Conservation (phyloP, 2,113 vertebrate genomes). For the Malaclemys terrapin region DNA sequence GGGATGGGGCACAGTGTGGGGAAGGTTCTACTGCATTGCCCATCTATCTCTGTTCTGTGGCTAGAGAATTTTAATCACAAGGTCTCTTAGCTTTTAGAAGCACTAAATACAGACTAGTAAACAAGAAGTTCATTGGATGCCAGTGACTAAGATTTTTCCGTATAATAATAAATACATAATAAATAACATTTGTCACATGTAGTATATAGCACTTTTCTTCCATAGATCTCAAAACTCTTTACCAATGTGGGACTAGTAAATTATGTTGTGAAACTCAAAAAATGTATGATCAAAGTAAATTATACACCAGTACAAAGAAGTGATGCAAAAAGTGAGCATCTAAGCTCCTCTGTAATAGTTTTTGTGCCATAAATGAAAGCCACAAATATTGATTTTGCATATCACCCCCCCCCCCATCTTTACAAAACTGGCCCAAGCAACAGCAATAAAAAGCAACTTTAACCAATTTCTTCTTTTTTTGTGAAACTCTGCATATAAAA, state of each 20-base stretch:
- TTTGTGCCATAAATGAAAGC: background rate
- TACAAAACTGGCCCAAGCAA: background rate
- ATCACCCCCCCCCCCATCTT: background rate
- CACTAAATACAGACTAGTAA: background rate
- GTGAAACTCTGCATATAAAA: background rate
- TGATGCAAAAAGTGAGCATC: background rate
- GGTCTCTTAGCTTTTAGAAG: background rate
- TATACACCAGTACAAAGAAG: background rate
- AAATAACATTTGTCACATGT: background rate
- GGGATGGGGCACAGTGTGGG: background rate
- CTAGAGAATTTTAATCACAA: background rate
- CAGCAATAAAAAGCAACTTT: background rate
- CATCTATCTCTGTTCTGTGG: background rate
- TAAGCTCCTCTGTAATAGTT: background rate
- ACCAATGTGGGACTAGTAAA: background rate
- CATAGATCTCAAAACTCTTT: background rate
- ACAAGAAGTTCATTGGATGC: background rate
- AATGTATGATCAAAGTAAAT: background rate
- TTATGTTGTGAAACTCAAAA: background rate
- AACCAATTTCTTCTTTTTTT: background rate
- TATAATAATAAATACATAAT: background rate
- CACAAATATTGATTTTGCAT: background rate
- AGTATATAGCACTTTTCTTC: background rate
- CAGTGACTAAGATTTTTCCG: background rate
- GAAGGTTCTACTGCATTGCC: background rate